Evolutionary conservation across 1,140 invertebrate species (phyloP).

Genomic region (Drosophila aff.): DNA sequence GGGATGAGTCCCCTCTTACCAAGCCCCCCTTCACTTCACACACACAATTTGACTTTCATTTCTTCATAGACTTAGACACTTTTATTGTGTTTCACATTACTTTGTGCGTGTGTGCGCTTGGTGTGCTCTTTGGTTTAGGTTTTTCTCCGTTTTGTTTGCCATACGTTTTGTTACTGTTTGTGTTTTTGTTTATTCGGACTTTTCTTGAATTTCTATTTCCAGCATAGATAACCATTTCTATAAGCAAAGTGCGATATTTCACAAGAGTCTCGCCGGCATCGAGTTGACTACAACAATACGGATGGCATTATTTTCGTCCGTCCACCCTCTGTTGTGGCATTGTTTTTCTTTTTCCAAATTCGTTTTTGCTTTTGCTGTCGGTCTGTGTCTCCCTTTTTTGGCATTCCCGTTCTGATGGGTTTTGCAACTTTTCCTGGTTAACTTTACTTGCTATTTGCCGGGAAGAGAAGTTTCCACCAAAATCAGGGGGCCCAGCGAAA

Average conservation of each 20-base stretch:
- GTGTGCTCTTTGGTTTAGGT: slow-evolving; percentile 39
- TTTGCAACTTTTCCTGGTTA: slow-evolving; percentile 49
- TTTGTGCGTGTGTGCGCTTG: slow-evolving; percentile 7
- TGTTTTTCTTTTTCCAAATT: slow-evolving; percentile 47
- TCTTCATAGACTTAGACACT: slow-evolving; percentile 78
- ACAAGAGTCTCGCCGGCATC: slow-evolving; percentile 42
- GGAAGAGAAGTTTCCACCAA: slow-evolving; percentile 9
- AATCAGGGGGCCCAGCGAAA: neutral
- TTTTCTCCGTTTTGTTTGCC: slow-evolving; percentile 45
- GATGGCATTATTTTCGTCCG: slow-evolving; percentile 38
- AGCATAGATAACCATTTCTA: slow-evolving; percentile 71
- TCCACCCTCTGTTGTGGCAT: slow-evolving; percentile 21
- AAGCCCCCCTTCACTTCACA: neutral
- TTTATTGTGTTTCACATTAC: slow-evolving; percentile 78
- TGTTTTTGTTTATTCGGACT: slow-evolving; percentile 71
- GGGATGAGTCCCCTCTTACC: neutral
- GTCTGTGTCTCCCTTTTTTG: slow-evolving; percentile 5
- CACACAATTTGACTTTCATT: slow-evolving; percentile 75
- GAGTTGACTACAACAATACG: slow-evolving; percentile 48
- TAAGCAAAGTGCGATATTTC: slow-evolving; percentile 67
- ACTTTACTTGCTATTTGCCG: slow-evolving; percentile 19
- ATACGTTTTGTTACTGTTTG: slow-evolving; percentile 57
- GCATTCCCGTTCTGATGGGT: slow-evolving; percentile 37
- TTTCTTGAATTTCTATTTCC: slow-evolving; percentile 78
- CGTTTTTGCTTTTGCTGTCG: slow-evolving; percentile 28